phyloP scores from a whole-genome alignment of 1,140 invertebrate species.

The Hyphantria cunea region DNA sequence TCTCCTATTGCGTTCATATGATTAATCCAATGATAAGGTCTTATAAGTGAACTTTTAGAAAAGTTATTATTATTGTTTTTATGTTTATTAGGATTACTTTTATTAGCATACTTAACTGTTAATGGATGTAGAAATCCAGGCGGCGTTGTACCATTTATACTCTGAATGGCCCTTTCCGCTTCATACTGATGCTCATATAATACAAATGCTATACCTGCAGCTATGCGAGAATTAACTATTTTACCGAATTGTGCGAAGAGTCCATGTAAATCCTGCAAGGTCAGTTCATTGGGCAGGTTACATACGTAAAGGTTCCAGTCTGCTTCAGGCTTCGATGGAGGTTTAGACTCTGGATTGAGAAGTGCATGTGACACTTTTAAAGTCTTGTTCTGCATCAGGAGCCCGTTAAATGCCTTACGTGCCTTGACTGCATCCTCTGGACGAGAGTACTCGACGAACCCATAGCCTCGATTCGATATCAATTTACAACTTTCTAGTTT shows the following conservation, averaged over 20 bases:
- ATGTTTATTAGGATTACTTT: constrained; percentile 78
- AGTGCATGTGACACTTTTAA: constrained; percentile 81
- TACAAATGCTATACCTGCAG: constrained; percentile 80
- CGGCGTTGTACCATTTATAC: constrained; percentile 75
- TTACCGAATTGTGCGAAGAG: constrained; percentile 81
- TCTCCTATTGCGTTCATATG: constrained; percentile 82
- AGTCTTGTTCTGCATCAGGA: constrained; percentile 81
- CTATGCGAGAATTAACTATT: constrained; percentile 81
- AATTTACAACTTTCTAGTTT: constrained; percentile 83
- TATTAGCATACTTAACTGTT: constrained; percentile 82
- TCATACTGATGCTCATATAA: constrained; percentile 79
- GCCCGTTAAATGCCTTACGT: constrained; percentile 78
- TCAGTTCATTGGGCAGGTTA: constrained; percentile 81
- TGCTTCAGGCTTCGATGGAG: constrained; percentile 78
- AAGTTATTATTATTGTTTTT: constrained; percentile 79
- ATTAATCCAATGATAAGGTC: constrained; percentile 79
- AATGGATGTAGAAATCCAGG: constrained; percentile 79
- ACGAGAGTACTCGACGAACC: constrained; percentile 80
- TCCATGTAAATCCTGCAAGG: constrained; percentile 80
- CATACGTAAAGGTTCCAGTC: constrained; percentile 82
- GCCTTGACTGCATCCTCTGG: constrained; percentile 80
- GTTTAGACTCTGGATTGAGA: constrained; percentile 78
- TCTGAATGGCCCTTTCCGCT: constrained; percentile 78
- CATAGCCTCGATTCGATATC: constrained; percentile 82
- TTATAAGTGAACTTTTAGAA: constrained; percentile 69